These are phyloP conservation scores for Neoaliturus tenellus DNA, from an alignment of 2,888 invertebrate species.

Conservation along the genomic window DNA sequence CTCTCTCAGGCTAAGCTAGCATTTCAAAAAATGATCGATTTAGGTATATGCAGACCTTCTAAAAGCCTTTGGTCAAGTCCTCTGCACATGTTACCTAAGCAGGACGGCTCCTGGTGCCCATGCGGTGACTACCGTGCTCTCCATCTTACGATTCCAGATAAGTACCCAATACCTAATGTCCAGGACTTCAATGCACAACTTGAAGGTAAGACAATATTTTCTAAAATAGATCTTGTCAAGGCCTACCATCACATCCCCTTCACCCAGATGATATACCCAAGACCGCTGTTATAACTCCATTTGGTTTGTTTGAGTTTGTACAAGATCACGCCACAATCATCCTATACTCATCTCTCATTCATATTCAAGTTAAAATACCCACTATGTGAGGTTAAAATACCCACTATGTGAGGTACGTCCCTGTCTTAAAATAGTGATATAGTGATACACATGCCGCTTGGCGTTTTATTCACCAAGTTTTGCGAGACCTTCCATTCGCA, in stretches of 20 bases:
- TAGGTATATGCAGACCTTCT: constrained; percentile 64
- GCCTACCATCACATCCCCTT: constrained; percentile 67
- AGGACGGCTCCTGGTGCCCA: constrained; percentile 54
- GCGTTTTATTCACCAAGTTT: constrained; percentile 41
- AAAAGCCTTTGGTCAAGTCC: constrained; percentile 66
- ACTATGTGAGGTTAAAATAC: constrained; percentile 66
- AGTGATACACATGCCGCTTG: too few species aligned
- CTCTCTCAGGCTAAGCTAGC: constrained; percentile 60
- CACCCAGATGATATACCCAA: constrained; percentile 65
- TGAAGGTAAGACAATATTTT: constrained; percentile 59
- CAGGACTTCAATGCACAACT: constrained; percentile 63
- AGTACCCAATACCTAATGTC: constrained; percentile 65
- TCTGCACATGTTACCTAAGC: constrained; percentile 65
- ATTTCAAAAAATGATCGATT: constrained; percentile 63
- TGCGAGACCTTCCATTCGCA: too few species aligned
- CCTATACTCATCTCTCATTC: too few species aligned
- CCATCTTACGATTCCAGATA: constrained; percentile 61
- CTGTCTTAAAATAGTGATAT: constrained; percentile 66
- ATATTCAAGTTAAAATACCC: constrained; percentile 66
- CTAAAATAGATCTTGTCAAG: constrained; percentile 60
- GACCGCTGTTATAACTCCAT: constrained; percentile 67
- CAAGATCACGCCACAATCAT: too few species aligned
- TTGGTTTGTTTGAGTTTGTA: constrained; percentile 63
- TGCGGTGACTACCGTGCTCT: constrained; percentile 52
- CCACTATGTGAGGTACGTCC: constrained; percentile 61